Base-by-base conservation (phyloP, 1,140 invertebrate genomes). In the Eumaeus atala region DNA sequence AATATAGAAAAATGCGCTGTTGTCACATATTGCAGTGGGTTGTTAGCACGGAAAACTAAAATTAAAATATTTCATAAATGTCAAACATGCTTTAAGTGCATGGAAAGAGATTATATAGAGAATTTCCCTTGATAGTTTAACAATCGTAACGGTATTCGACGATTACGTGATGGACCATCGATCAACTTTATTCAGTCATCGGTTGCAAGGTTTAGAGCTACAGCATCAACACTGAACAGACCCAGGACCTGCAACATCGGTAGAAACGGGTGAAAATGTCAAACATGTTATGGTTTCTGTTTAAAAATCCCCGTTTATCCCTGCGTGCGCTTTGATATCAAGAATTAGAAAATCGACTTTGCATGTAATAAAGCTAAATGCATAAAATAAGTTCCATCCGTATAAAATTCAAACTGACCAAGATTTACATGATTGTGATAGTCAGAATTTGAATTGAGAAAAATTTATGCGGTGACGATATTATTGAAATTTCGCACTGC, bases 121-220 rank as follows among this genome's bases (percentile, higher is more conserved):
- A 28, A 28, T 28, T 28, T 28, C 21, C 21, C n/a, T n/a, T n/a
- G n/a, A n/a, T n/a, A n/a, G n/a, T n/a, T n/a, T n/a, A 48, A 42
- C 44, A 44, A 18, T 17, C 49, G 35, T 37, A 51, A 50, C 34
- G 34, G 57, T 54, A 57, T 57, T 57, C 54, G 59, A 9, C 51
- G 59, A 35, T 35, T 57, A 47, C 53, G 51, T 47, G 54, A 61
- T 54, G 54, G 44, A 17, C 50, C 54, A 49, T 54, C 52, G 14
- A 51, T 18, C 21, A 52, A 59, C 47, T 34, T 59, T 48, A 59
- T 59, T 40, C 37, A 42, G 17, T 49, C 54, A 35, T 57, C 47
- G 55, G 42, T 50, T 40, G 16, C 44, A 28, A 58, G 48, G 40
- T 55, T 54, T 18, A 34, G 48, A 34, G 21, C 50, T 51, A 48